These are phyloP conservation scores for Phrynocephalus guinanensis DNA, from an alignment of 2,797 vertebrate genomes.

Conservation along the genomic window DNA sequence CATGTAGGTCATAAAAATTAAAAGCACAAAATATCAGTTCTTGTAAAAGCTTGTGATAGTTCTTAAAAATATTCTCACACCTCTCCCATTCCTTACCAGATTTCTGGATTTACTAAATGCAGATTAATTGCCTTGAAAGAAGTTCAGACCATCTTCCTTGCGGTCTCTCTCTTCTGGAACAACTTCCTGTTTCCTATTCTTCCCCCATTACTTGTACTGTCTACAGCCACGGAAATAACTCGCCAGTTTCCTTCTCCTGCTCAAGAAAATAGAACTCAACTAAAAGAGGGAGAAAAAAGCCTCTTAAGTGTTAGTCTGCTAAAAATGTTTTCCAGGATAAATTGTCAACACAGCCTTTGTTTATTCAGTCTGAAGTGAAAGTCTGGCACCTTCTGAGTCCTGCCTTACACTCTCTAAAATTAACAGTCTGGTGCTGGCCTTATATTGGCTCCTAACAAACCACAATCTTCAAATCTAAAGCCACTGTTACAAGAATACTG, in stretches of 20 bases:
- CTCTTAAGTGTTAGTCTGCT: background rate
- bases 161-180: conserved; percentile 67
- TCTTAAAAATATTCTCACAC: conserved; percentile 65
- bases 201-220: conserved; percentile 58
- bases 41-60: conserved; percentile 35
- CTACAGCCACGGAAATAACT: conserved; percentile 55
- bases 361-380: conserved; percentile 21
- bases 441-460: background rate
- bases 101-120: conserved; percentile 67
- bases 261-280: background rate
- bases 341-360: conserved; percentile 31
- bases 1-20: background rate
- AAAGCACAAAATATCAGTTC: background rate
- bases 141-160: conserved; percentile 65
- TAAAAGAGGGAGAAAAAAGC: conserved; percentile 39
- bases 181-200: conserved; percentile 66
- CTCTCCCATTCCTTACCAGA: conserved; percentile 57
- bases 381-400: background rate
- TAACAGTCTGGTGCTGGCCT: background rate
- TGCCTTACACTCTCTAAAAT: background rate
- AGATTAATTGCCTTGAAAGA: conserved; percentile 63
- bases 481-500: background rate
- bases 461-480: background rate
- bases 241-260: conserved; percentile 63
- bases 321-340: conserved; percentile 51